phyloP scores from a whole-genome alignment of 2,113 vertebrate species.

The Phylloscopus whistleri region DNA sequence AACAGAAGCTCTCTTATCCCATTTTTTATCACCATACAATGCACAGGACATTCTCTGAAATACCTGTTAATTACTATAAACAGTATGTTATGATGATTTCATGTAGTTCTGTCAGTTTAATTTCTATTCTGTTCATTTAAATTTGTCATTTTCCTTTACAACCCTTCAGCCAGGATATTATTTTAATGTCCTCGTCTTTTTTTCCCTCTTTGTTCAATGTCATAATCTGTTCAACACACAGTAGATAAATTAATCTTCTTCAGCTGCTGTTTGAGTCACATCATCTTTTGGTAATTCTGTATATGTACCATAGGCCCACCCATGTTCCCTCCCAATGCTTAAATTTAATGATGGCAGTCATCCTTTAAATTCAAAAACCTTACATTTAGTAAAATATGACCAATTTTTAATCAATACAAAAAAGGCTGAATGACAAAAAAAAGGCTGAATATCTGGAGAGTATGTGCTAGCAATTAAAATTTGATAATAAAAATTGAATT shows the following conservation, averaged over 20 bases:
- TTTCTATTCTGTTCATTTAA: not conserved
- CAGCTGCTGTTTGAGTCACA: not conserved
- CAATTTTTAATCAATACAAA: not conserved
- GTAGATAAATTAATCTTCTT: not conserved
- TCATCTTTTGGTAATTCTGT: not conserved
- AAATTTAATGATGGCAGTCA: not conserved
- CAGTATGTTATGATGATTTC: not conserved
- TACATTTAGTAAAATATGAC: not conserved
- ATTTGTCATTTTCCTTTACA: not conserved
- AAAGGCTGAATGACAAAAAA: not conserved
- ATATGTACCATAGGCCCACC: not conserved
- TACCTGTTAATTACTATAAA: not conserved
- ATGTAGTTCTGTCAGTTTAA: not conserved
- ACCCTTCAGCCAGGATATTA: too few species aligned
- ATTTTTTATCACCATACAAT: not conserved
- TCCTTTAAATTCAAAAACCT: not conserved
- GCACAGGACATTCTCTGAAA: not conserved
- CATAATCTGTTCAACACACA: not conserved
- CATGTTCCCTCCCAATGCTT: not conserved
- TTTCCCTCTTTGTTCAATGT: not conserved
- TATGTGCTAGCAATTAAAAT: not conserved
- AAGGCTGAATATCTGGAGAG: not conserved
- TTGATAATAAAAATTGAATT: not conserved
- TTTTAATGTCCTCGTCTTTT: not conserved
- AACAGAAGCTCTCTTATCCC: not conserved